These are phyloP conservation scores for Lontra canadensis DNA, from an alignment of 2,113 vertebrate genomes.

Conservation along the genomic window DNA sequence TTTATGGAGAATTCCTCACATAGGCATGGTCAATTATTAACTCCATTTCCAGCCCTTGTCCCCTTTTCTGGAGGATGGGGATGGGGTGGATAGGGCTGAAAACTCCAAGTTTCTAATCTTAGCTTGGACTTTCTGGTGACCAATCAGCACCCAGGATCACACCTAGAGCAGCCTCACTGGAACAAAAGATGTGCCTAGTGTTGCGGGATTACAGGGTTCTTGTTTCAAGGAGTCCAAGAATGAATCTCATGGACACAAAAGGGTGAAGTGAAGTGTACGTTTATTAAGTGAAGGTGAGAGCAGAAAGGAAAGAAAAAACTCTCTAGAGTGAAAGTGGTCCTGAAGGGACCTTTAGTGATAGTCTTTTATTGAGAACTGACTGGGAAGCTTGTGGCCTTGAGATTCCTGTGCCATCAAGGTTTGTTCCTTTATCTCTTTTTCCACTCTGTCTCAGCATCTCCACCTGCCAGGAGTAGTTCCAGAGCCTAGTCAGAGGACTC, in stretches of 20 bases:
- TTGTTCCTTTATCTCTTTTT: background rate
- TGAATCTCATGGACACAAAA: background rate
- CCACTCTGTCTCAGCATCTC: background rate
- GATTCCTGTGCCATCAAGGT: background rate
- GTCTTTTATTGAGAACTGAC: background rate
- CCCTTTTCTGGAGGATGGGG: background rate
- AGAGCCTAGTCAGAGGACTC: background rate
- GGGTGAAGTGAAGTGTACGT: background rate
- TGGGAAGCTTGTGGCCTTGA: background rate
- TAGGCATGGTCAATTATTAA: background rate
- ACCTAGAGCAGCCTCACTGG: background rate
- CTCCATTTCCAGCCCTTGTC: background rate
- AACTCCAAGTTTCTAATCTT: background rate
- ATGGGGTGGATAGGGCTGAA: background rate
- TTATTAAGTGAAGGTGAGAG: background rate
- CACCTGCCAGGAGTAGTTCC: background rate
- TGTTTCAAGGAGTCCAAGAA: background rate
- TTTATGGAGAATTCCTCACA: background rate
- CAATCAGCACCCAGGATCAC: background rate
- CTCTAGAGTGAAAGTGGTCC: background rate
- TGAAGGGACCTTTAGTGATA: background rate
- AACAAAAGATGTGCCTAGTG: background rate
- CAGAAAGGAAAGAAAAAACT: background rate
- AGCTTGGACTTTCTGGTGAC: background rate
- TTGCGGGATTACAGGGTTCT: background rate